Conservation (phyloP, 2,113 vertebrate species). For the Panthera leo region DNA sequence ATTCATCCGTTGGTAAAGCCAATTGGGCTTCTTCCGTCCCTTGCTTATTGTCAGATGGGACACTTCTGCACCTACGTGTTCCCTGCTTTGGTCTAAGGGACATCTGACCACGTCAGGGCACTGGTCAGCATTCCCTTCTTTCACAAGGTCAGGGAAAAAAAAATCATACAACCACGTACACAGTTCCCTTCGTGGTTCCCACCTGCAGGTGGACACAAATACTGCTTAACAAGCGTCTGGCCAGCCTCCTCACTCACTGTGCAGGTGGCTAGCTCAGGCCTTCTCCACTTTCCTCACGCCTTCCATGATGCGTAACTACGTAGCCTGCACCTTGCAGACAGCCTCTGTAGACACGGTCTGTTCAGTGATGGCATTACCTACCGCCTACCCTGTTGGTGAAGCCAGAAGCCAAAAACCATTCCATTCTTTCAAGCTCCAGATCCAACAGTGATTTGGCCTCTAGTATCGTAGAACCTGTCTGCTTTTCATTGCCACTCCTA, state of each 20-base stretch:
- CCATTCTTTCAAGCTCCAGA: neutral
- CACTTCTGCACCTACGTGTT: neutral
- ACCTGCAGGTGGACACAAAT: neutral
- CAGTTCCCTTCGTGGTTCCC: neutral
- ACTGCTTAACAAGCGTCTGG: neutral
- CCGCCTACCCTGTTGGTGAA: neutral
- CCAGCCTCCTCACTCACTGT: neutral
- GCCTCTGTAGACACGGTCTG: neutral
- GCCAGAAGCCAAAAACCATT: neutral
- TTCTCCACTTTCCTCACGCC: neutral
- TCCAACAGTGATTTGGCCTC: neutral
- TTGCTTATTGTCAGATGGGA: neutral
- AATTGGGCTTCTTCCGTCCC: neutral
- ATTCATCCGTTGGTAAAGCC: neutral
- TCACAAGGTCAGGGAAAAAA: too few species aligned
- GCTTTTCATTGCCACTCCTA: neutral
- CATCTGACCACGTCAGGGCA: neutral
- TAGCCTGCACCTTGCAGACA: neutral
- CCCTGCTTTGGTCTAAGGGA: neutral
- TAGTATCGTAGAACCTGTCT: neutral
- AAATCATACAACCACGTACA: neutral
- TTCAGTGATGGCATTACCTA: neutral
- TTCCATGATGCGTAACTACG: neutral
- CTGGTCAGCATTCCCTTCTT: neutral
- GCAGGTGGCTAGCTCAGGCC: neutral